phyloP scores from a whole-genome alignment of 2,888 invertebrate species.

The Acheta domesticus region DNA sequence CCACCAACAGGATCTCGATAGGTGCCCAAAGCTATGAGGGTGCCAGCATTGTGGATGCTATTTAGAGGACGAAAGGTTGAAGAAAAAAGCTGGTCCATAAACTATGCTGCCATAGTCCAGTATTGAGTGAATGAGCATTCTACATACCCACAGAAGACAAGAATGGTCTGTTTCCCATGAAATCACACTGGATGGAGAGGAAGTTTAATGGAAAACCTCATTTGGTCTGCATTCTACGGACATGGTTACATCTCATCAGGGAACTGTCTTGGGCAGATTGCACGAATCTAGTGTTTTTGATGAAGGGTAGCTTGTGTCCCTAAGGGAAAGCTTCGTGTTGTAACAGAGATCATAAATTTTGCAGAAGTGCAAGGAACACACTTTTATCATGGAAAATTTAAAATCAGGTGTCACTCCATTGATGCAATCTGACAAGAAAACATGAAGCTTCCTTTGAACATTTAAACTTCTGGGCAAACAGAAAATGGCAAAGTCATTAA shows the following conservation, averaged over 20 bases:
- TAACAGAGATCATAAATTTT: too few relatives aligned
- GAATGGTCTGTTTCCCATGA: not conserved
- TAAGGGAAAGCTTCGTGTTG: too few relatives aligned
- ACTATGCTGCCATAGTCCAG: not conserved
- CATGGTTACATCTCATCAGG: too few relatives aligned
- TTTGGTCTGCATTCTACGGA: too few relatives aligned
- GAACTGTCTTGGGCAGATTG: too few relatives aligned
- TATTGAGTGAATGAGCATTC: not conserved
- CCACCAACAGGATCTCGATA: not conserved
- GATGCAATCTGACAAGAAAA: not conserved
- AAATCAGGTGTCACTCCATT: too few relatives aligned
- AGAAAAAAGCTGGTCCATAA: not conserved
- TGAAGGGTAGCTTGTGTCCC: too few relatives aligned
- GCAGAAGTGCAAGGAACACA: too few relatives aligned
- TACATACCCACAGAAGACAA: not conserved
- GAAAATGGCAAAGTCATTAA: not conserved
- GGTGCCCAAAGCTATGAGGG: not conserved
- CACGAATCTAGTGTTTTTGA: too few relatives aligned
- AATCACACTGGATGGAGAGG: not conserved
- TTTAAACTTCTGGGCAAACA: not conserved
- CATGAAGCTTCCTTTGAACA: not conserved
- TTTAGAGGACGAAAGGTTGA: not conserved
- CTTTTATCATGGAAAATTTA: too few relatives aligned
- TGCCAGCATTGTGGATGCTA: not conserved
- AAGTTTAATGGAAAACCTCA: too few relatives aligned